These are phyloP conservation scores for Arrhamphus sclerolepis DNA, from an alignment of 2,797 vertebrate species.

Conservation along the genomic window DNA sequence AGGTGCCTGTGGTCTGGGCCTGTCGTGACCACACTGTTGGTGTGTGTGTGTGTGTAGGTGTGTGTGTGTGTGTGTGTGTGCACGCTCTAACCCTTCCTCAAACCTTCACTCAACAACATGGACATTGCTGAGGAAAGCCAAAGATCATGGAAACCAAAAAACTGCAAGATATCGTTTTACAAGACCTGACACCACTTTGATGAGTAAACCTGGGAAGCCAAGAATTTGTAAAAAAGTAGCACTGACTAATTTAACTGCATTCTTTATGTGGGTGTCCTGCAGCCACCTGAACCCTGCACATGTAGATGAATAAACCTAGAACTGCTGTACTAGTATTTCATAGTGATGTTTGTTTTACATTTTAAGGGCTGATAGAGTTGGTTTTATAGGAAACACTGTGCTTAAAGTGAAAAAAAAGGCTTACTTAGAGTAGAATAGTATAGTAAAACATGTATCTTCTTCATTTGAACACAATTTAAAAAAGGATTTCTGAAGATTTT, in stretches of 20 bases:
- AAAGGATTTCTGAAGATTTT: too few relatives aligned
- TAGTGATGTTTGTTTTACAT: too few relatives aligned
- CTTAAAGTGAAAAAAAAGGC: neutral
- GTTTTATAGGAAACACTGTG: neutral
- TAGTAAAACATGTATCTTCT: too few relatives aligned
- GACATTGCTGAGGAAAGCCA: slow-evolving; percentile 36
- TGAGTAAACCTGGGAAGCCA: slow-evolving; percentile 38
- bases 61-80: slow-evolving; percentile 23
- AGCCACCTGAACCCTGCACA: slow-evolving; percentile 23
- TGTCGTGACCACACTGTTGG: slow-evolving; percentile 58
- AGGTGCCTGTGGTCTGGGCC: slow-evolving; percentile 70
- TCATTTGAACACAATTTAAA: too few relatives aligned
- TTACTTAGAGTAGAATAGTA: too few relatives aligned
- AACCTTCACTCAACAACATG: slow-evolving; percentile 48
- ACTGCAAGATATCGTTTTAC: slow-evolving; percentile 45
- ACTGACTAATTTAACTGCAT: slow-evolving; percentile 34
- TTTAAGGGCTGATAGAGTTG: too few relatives aligned
- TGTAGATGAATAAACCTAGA: slow-evolving; percentile 3
- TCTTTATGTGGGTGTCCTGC: slow-evolving; percentile 1
- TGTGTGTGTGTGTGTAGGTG: slow-evolving; percentile 23
- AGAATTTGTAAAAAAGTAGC: slow-evolving; percentile 21
- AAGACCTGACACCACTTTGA: slow-evolving; percentile 48
- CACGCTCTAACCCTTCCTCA: slow-evolving; percentile 14
- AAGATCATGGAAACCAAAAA: slow-evolving; percentile 46
- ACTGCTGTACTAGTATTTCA: neutral